Evolutionary conservation across 1,140 invertebrate species (phyloP).

Genomic region (Procambarus clarkii): DNA sequence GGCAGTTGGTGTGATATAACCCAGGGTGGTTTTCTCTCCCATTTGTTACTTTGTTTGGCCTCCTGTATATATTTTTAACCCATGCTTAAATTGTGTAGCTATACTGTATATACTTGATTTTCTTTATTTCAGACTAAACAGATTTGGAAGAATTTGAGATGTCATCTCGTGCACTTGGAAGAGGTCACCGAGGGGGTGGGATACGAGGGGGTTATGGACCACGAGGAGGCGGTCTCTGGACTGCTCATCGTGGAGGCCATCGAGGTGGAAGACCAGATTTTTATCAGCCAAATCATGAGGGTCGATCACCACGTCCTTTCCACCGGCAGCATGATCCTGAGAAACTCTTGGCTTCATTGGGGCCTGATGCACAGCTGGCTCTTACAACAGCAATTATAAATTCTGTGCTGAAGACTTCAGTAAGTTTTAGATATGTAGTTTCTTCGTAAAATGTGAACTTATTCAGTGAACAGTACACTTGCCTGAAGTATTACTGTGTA

Average conservation of each 20-base stretch:
- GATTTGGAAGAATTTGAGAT: neutral
- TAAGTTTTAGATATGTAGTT: conserved; percentile 8
- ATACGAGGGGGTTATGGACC: conserved; percentile 36
- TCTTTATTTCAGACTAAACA: neutral
- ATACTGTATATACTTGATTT: no score
- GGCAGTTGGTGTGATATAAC: no score
- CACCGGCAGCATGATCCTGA: conserved; percentile 43
- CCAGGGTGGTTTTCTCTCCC: no score
- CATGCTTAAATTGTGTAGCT: no score
- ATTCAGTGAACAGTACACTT: neutral
- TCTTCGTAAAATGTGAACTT: neutral
- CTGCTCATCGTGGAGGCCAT: conserved; percentile 29
- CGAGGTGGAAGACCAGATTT: conserved; percentile 39
- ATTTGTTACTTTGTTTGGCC: no score
- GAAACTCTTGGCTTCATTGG: conserved; percentile 53
- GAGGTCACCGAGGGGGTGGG: conserved; percentile 4
- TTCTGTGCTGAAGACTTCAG: conserved; percentile 44
- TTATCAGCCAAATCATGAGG: conserved; percentile 26
- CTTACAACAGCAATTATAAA: conserved; percentile 56
- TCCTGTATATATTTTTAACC: no score
- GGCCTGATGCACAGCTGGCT: conserved; percentile 57
- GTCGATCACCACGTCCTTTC: conserved; percentile 4
- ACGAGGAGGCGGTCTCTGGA: conserved; percentile 27
- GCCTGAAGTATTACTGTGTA: neutral
- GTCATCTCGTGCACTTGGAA: conserved; percentile 24